phyloP scores from a whole-genome alignment of 2,888 invertebrate species.

The Marronus borbonicus region DNA sequence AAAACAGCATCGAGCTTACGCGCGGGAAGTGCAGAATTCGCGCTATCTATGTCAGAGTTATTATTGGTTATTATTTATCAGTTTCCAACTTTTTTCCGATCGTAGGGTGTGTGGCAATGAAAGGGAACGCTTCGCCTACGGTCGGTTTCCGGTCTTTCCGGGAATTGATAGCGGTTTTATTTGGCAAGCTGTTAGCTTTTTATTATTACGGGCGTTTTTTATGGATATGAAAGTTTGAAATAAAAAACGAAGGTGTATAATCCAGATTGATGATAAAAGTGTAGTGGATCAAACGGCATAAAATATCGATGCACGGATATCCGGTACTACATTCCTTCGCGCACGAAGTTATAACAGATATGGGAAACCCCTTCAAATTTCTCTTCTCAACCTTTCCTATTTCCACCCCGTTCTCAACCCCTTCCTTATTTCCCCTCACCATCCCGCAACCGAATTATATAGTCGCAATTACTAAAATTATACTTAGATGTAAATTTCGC shows the following conservation, averaged over 20 bases:
- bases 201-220: too few species aligned
- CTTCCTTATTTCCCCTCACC: not conserved
- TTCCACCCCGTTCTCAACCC: not conserved
- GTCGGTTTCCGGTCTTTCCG: not conserved
- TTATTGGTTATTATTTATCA: constrained; percentile 27
- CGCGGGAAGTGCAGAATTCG: not conserved
- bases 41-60: not conserved
- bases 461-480: constrained; percentile 44
- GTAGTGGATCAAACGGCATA: too few species aligned
- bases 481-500: constrained; percentile 36
- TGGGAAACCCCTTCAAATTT: not conserved
- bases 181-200: constrained; percentile 6
- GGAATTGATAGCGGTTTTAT: not conserved
- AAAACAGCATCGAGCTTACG: too few species aligned
- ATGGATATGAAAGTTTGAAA: too few species aligned
- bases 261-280: too few species aligned
- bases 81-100: not conserved
- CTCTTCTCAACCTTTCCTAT: not conserved
- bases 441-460: constrained; percentile 19
- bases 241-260: too few species aligned
- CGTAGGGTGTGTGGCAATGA: not conserved
- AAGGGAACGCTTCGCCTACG: not conserved
- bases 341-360: too few species aligned
- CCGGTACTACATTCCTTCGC: too few species aligned
- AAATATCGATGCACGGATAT: too few species aligned